phyloP scores from a whole-genome alignment of 2,113 vertebrate species.

The Plecturocebus donacophilus region DNA sequence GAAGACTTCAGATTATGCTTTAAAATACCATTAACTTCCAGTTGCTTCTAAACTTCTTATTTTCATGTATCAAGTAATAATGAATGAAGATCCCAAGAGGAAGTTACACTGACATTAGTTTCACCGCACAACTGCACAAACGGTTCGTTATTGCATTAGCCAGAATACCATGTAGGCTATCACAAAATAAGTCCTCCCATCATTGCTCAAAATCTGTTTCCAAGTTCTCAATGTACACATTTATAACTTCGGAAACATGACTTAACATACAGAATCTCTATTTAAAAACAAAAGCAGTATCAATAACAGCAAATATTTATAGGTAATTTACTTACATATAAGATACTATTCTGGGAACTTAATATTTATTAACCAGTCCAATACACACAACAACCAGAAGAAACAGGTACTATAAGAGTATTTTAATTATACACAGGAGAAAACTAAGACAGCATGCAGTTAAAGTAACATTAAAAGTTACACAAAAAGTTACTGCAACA shows the following conservation, averaged over 20 bases:
- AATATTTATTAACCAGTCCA: neutral
- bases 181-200: neutral
- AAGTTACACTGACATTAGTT: neutral
- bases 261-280: neutral
- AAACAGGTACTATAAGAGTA: neutral
- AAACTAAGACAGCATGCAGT: neutral
- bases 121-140: neutral
- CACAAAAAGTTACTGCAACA: neutral
- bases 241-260: neutral
- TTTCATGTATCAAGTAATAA: neutral
- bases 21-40: neutral
- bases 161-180: neutral
- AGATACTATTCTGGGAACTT: neutral
- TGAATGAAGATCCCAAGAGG: neutral
- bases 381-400: neutral
- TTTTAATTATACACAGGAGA: neutral
- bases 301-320: neutral
- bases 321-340: neutral
- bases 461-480: neutral
- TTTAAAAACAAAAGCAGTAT: neutral
- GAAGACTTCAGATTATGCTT: neutral
- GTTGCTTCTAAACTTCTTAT: neutral
- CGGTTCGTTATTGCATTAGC: neutral
- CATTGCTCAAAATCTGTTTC: neutral
- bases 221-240: neutral